Conservation (phyloP, 2,797 vertebrate species). For the Moxostoma hubbsi region DNA sequence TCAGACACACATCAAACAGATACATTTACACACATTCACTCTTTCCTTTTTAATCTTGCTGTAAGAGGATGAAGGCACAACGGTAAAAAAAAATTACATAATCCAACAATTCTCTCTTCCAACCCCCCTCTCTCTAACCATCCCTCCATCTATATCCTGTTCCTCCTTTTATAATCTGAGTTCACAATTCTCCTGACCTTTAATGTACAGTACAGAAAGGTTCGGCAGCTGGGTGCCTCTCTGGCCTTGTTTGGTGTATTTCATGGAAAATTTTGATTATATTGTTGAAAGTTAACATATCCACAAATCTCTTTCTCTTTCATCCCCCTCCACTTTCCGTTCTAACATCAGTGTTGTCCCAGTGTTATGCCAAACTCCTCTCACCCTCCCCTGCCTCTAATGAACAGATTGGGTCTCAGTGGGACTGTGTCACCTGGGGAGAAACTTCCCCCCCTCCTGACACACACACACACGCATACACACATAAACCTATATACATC, state of each 20-base stretch:
- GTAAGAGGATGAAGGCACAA: conserved; percentile 72
- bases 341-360: conserved; percentile 8
- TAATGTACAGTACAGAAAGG: neutral
- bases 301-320: conserved; percentile 36
- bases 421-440: conserved; percentile 82
- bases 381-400: conserved; percentile 63
- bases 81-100: conserved; percentile 70
- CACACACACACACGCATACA: conserved; percentile 15
- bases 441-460: conserved; percentile 73
- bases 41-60: conserved; percentile 71
- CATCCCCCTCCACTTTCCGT: conserved; percentile 14
- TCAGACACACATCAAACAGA: neutral
- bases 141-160: conserved; percentile 10
- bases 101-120: conserved; percentile 58
- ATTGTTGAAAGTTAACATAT: conserved; percentile 39
- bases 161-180: conserved; percentile 26
- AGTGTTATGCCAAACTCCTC: conserved; percentile 47
- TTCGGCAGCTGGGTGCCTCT: neutral
- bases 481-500: conserved; percentile 49
- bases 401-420: conserved; percentile 86
- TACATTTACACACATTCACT: conserved; percentile 57
- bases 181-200: neutral
- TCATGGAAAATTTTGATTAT: conserved; percentile 23
- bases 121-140: neutral
- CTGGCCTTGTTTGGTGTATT: conserved; percentile 13